Evolutionary conservation across 2,888 invertebrate genomes (phyloP).

Genomic region (Allygus modestus): DNA sequence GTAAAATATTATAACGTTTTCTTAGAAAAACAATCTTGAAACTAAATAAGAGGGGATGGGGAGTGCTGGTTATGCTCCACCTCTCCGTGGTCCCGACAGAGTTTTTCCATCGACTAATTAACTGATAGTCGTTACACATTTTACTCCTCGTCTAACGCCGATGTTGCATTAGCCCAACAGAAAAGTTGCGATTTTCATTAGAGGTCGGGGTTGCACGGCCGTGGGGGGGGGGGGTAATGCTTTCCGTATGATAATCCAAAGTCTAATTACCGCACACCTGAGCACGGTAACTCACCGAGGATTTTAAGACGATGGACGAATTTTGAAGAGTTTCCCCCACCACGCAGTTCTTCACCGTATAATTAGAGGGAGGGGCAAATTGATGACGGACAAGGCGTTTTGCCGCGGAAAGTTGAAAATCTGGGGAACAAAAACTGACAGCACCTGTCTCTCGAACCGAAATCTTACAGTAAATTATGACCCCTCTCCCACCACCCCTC

Average conservation of each 20-base stretch:
- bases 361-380: constrained; percentile 52
- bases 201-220: constrained; percentile 2
- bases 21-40: no score
- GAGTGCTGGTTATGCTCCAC: not conserved
- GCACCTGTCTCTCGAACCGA: constrained; percentile 51
- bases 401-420: constrained; percentile 54
- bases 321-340: constrained; percentile 52
- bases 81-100: constrained; percentile 7
- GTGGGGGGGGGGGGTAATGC: constrained; percentile 40
- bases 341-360: constrained; percentile 16
- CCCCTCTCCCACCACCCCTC: not conserved
- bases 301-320: constrained; percentile 59
- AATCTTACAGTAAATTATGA: constrained; percentile 44
- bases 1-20: no score
- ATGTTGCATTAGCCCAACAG: constrained; percentile 44
- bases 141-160: constrained; percentile 46
- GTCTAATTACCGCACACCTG: constrained; percentile 45
- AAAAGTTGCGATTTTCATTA: constrained; percentile 53
- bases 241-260: constrained; percentile 51
- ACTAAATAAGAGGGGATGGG: not conserved
- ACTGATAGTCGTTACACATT: constrained; percentile 9
- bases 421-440: constrained; percentile 45
- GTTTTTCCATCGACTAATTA: constrained; percentile 55
- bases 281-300: constrained; percentile 41
- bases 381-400: constrained; percentile 60